A percentile compares a stretch with the other conserved stretches of the same genome.
Evolutionary conservation across 2,113 vertebrate genomes (phyloP).

Genomic region (Erythrocercus mccallii): DNA sequence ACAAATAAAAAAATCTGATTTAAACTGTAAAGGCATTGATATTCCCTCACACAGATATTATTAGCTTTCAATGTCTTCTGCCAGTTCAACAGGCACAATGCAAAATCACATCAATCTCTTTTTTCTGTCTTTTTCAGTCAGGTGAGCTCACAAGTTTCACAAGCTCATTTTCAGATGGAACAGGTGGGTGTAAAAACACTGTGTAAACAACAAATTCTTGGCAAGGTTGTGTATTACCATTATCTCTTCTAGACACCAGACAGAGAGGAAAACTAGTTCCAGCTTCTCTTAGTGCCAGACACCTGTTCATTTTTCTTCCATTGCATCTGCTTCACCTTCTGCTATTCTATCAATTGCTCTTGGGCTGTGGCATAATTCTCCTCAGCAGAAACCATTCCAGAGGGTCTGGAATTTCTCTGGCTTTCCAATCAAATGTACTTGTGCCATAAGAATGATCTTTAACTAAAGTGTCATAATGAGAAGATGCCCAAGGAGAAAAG

Average conservation of each 20-base stretch:
- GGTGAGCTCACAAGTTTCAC: constrained; percentile 9
- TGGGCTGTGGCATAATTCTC: not conserved
- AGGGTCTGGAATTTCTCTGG: not conserved
- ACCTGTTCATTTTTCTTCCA: constrained; percentile 46
- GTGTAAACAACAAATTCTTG: constrained; percentile 30
- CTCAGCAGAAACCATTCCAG: not conserved
- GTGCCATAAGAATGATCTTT: not conserved
- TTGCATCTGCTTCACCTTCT: constrained; percentile 54
- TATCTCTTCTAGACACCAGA: constrained; percentile 43
- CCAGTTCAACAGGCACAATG: not conserved
- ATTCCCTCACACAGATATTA: not conserved
- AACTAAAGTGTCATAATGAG: not conserved
- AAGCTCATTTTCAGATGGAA: constrained; percentile 22
- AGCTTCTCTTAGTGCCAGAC: constrained; percentile 35
- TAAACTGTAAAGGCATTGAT: not conserved
- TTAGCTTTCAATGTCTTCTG: not conserved
- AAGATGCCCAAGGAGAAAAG: not conserved
- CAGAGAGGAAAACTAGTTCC: constrained; percentile 11
- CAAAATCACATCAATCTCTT: not conserved
- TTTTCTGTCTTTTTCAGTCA: not conserved
- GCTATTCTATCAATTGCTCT: not conserved
- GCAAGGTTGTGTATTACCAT: not conserved
- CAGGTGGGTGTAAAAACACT: constrained; percentile 8
- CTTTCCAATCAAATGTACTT: not conserved
- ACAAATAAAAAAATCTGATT: not conserved